These are phyloP conservation scores for Hydrophis major DNA, from an alignment of 2,797 vertebrate species.

Conservation along the genomic window DNA sequence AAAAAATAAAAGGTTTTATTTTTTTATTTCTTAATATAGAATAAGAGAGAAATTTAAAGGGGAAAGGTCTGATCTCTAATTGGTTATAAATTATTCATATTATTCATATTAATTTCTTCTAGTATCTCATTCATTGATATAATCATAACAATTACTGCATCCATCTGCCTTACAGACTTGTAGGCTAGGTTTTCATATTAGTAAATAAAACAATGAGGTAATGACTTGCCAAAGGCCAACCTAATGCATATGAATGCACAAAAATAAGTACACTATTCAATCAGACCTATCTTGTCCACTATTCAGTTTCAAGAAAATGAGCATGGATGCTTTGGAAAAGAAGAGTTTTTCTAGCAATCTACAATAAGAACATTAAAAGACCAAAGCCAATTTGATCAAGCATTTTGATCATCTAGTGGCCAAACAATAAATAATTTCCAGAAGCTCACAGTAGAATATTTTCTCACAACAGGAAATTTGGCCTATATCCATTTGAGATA, in stretches of 20 bases:
- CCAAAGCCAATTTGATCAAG: neutral
- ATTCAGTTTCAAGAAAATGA: neutral
- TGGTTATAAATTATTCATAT: neutral
- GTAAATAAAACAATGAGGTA: neutral
- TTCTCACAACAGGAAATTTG: neutral
- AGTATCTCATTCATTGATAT: neutral
- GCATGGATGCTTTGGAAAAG: neutral
- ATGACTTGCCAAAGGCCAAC: neutral
- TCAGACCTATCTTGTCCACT: neutral
- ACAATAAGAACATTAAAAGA: neutral
- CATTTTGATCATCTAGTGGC: neutral
- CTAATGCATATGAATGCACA: neutral
- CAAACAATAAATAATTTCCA: neutral
- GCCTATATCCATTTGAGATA: neutral
- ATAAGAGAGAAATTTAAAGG: neutral
- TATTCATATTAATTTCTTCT: conserved; percentile 14
- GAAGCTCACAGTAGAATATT: neutral
- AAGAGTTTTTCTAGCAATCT: neutral
- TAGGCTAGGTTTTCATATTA: conserved; percentile 3
- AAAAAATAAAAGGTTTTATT: neutral
- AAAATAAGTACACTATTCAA: neutral
- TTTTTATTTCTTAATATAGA: neutral
- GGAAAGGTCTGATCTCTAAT: neutral
- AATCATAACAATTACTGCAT: conserved; percentile 21
- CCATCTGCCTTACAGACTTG: conserved; percentile 1